Conservation (phyloP, 35 echinoderm and acorn worm species). For the Anneissia japonica region DNA sequence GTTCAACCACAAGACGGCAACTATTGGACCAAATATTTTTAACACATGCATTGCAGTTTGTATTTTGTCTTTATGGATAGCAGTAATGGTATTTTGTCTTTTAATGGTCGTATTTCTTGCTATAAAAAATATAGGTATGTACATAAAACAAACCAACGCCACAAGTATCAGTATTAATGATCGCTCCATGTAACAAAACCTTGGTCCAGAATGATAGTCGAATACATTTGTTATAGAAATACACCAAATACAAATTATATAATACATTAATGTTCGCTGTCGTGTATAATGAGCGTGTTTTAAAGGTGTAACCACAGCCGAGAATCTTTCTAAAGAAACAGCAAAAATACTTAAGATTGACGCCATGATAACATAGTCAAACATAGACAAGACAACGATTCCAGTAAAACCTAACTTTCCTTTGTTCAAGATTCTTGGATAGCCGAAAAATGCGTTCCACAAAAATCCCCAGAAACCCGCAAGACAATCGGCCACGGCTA, state of each 20-base stretch:
- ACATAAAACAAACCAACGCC: neutral
- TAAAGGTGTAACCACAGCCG: neutral
- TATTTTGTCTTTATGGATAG: neutral
- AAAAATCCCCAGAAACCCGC: neutral
- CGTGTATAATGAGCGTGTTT: neutral
- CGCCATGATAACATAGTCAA: neutral
- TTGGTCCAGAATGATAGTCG: neutral
- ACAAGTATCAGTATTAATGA: neutral
- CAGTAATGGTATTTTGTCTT: neutral
- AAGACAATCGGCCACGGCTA: neutral
- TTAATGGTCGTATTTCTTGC: neutral
- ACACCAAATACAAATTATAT: neutral
- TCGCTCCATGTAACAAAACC: neutral
- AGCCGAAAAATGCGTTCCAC: neutral
- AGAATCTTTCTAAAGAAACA: neutral
- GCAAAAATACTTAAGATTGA: neutral
- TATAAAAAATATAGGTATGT: neutral
- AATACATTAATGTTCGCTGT: neutral
- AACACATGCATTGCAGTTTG: neutral
- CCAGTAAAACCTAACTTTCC: neutral
- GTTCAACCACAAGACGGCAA: neutral
- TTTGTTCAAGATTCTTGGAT: neutral
- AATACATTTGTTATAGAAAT: neutral
- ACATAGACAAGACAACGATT: neutral
- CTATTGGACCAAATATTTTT: neutral